Percentiles rank a stretch among this genome's conserved stretches.
Evolutionary conservation across 2,797 vertebrate species (phyloP).

Genomic region (Lutjanus argentimaculatus): DNA sequence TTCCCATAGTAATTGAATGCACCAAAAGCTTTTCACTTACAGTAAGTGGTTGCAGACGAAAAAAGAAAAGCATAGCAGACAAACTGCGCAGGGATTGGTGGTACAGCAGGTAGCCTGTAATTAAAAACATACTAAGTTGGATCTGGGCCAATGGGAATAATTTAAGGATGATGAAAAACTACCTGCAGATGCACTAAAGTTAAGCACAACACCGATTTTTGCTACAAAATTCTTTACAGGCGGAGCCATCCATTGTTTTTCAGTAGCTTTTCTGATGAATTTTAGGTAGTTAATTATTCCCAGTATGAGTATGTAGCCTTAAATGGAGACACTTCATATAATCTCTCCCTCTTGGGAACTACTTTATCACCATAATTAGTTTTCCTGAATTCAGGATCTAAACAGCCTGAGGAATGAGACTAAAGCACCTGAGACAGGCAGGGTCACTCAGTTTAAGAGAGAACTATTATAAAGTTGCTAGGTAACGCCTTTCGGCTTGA

Average conservation of each 20-base stretch:
- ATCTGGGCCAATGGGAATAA: constrained; percentile 60
- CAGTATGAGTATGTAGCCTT: constrained; percentile 7
- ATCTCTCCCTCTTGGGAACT: constrained; percentile 26
- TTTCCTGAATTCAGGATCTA: constrained; percentile 29
- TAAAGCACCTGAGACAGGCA: constrained; percentile 17
- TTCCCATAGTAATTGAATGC: constrained; percentile 14
- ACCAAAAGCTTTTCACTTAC: constrained; percentile 30
- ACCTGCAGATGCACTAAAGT: constrained; percentile 49
- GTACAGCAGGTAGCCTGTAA: constrained; percentile 70
- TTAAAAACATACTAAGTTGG: constrained; percentile 69
- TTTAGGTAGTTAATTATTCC: constrained; percentile 23
- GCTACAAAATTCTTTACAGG: constrained; percentile 39
- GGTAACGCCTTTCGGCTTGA: constrained; percentile 42
- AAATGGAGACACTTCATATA: constrained; percentile 47
- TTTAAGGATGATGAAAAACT: constrained; percentile 55
- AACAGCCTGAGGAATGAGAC: constrained; percentile 42
- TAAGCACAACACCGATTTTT: constrained; percentile 38
- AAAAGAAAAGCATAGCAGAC: constrained; percentile 10
- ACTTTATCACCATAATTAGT: constrained; percentile 29
- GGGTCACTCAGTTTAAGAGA: constrained; percentile 53
- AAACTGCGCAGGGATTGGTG: constrained; percentile 45
- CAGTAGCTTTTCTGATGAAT: constrained; percentile 33
- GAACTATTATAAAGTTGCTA: constrained; percentile 58
- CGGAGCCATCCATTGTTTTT: constrained; percentile 43
- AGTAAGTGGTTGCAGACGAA: constrained; percentile 34